Evolutionary conservation across 2,113 vertebrate species (phyloP).

Genomic region (Pavo muticus): DNA sequence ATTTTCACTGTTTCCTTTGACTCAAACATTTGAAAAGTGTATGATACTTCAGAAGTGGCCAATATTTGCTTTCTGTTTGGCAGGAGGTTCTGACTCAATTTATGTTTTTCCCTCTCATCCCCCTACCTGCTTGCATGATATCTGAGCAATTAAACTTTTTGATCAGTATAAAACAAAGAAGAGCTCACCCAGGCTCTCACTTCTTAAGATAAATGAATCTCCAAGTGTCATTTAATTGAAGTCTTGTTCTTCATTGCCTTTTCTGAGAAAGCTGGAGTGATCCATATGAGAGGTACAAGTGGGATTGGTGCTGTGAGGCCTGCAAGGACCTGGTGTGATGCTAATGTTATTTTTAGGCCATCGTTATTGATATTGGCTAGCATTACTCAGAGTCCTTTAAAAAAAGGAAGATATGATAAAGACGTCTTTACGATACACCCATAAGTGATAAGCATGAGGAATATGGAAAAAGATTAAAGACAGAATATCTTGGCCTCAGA

Average conservation of each 20-base stretch:
- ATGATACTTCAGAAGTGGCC: not conserved
- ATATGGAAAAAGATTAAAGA: slow-evolving; percentile 78
- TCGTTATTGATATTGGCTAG: slow-evolving; percentile 39
- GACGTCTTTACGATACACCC: slow-evolving; percentile 43
- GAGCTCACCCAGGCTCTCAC: not conserved
- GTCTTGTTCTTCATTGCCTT: not conserved
- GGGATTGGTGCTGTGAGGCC: not conserved
- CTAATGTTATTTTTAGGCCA: slow-evolving; percentile 47
- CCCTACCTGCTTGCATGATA: not conserved
- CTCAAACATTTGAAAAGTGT: not conserved
- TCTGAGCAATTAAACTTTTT: not conserved
- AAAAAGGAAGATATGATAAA: slow-evolving; percentile 69
- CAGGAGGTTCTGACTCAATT: not conserved
- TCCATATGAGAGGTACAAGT: not conserved
- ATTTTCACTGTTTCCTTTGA: not conserved
- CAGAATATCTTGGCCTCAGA: slow-evolving; percentile 55
- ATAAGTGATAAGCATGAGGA: slow-evolving; percentile 71
- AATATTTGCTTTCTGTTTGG: slow-evolving; percentile 48
- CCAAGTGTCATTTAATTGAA: not conserved
- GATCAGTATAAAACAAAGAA: slow-evolving; percentile 17
- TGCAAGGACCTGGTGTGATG: slow-evolving; percentile 13
- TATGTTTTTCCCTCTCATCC: not conserved
- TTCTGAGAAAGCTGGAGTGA: not conserved
- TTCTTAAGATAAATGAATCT: not conserved
- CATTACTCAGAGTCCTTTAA: slow-evolving; percentile 52